A percentile compares a stretch with the other conserved stretches of the same genome.
These are phyloP conservation scores for Porites evermanni DNA, from an alignment of 92 coral and sea anemone genomes.

Conservation along the genomic window DNA sequence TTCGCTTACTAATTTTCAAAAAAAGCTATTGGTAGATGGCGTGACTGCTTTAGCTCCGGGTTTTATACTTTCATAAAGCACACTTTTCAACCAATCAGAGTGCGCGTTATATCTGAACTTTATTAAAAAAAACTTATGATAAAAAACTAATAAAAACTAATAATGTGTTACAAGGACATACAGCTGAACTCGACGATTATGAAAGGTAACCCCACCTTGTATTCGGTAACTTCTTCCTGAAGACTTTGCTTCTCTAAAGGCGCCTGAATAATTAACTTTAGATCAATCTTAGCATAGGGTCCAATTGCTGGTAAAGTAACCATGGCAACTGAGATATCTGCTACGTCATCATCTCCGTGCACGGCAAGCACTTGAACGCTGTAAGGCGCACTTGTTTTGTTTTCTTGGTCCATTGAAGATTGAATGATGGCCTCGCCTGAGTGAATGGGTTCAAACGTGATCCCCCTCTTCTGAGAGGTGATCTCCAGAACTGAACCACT, in stretches of 20 bases:
- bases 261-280: slow-evolving; percentile 69
- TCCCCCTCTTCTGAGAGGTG: slow-evolving; percentile 68
- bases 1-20: too few relatives aligned
- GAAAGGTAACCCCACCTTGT: slow-evolving; percentile 44
- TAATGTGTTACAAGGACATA: not conserved
- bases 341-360: slow-evolving; percentile 58
- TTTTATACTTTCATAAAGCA: too few relatives aligned
- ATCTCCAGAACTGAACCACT: slow-evolving; percentile 79
- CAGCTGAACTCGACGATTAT: not conserved
- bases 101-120: too few relatives aligned
- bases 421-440: slow-evolving; percentile 72
- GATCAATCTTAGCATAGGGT: slow-evolving; percentile 79
- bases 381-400: slow-evolving; percentile 64
- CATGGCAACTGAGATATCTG: slow-evolving; percentile 71
- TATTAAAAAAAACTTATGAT: too few relatives aligned
- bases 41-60: too few relatives aligned
- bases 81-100: too few relatives aligned
- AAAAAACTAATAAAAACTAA: not conserved
- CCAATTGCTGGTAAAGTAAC: slow-evolving; percentile 81
- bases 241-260: slow-evolving; percentile 73
- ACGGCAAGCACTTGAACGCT: slow-evolving; percentile 51
- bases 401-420: slow-evolving; percentile 78
- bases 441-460: slow-evolving; percentile 70
- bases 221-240: slow-evolving; percentile 70
- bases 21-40: too few relatives aligned